These are phyloP conservation scores for Oryzias woworae DNA, from an alignment of 2,113 vertebrate species.

Conservation along the genomic window DNA sequence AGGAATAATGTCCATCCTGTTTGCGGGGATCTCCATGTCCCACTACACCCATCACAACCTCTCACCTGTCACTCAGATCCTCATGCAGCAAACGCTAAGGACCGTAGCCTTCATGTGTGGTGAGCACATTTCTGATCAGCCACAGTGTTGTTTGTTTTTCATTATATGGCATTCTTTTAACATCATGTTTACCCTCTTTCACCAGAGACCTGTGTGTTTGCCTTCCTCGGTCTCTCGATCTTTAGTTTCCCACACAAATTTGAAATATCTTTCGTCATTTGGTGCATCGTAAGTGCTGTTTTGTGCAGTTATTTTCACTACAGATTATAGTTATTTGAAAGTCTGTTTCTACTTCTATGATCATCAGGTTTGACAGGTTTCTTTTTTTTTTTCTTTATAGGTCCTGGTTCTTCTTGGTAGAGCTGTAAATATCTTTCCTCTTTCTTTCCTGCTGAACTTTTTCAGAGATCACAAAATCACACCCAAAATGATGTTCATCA, in stretches of 20 bases:
- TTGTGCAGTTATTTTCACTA: neutral
- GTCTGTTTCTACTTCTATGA: neutral
- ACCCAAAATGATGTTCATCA: slow-evolving; percentile 99
- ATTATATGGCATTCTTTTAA: slow-evolving; percentile 5
- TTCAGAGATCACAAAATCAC: slow-evolving; percentile 99
- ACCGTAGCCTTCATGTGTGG: slow-evolving; percentile 97
- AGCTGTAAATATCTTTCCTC: slow-evolving; percentile 95
- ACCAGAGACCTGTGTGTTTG: slow-evolving; percentile 97
- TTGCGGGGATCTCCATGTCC: slow-evolving; percentile 98
- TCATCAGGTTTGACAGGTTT: neutral
- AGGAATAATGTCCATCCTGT: slow-evolving; percentile 99
- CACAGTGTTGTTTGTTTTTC: slow-evolving; percentile 1
- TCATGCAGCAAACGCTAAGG: slow-evolving; percentile 97
- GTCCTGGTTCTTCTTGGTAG: slow-evolving; percentile 92
- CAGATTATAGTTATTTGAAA: neutral
- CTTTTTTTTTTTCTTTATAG: slow-evolving; percentile 61
- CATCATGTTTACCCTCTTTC: slow-evolving; percentile 36
- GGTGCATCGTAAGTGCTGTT: slow-evolving; percentile 92
- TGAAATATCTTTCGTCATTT: slow-evolving; percentile 98
- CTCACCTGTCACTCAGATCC: slow-evolving; percentile 96
- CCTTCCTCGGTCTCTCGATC: slow-evolving; percentile 97
- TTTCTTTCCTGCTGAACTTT: slow-evolving; percentile 95
- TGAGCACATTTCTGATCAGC: slow-evolving; percentile 74
- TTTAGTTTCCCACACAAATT: slow-evolving; percentile 99
- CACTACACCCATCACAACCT: slow-evolving; percentile 99